Evolutionary conservation across 2,888 invertebrate genomes (phyloP).

Genomic region (Eristalinus aeneus): DNA sequence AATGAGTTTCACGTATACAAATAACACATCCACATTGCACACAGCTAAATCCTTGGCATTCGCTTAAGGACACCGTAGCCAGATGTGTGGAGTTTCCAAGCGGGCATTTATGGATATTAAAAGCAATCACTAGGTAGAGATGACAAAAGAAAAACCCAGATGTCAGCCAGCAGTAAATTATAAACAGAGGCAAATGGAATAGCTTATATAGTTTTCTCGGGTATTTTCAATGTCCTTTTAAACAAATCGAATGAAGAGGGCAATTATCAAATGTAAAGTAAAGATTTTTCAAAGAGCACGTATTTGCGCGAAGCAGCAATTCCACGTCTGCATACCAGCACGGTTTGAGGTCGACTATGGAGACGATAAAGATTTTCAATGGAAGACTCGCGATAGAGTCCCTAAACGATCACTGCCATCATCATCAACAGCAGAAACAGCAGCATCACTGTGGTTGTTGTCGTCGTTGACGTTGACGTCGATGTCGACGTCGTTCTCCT

Average conservation of each 20-base stretch:
- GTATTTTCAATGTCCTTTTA: conserved; percentile 39
- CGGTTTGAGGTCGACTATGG: conserved; percentile 79
- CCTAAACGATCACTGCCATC: conserved; percentile 67
- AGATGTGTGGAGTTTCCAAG: conserved; percentile 71
- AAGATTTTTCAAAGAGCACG: conserved; percentile 19
- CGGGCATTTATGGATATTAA: conserved; percentile 31
- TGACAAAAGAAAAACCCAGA: conserved; percentile 33
- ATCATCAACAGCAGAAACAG: conserved; percentile 65
- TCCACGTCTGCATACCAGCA: conserved; percentile 80
- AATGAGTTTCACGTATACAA: conserved; percentile 34
- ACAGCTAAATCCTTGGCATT: conserved; percentile 31
- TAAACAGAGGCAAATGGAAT: not conserved
- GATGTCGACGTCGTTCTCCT: conserved; percentile 39
- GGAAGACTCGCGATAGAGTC: conserved; percentile 71
- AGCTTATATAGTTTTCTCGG: not conserved
- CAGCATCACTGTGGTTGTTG: conserved; percentile 51
- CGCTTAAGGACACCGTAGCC: conserved; percentile 52
- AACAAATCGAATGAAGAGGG: not conserved
- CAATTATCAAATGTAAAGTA: not conserved
- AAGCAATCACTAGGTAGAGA: conserved; percentile 15
- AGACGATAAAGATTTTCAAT: conserved; percentile 71
- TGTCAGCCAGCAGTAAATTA: not conserved
- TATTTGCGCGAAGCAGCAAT: conserved; percentile 69
- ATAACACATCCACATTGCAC: conserved; percentile 36
- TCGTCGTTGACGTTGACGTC: conserved; percentile 33